Evolutionary conservation across 1,140 invertebrate species (phyloP), one percentile per base, ranked within the genome.

Genomic region (Drosophila biarmipes): DNA sequence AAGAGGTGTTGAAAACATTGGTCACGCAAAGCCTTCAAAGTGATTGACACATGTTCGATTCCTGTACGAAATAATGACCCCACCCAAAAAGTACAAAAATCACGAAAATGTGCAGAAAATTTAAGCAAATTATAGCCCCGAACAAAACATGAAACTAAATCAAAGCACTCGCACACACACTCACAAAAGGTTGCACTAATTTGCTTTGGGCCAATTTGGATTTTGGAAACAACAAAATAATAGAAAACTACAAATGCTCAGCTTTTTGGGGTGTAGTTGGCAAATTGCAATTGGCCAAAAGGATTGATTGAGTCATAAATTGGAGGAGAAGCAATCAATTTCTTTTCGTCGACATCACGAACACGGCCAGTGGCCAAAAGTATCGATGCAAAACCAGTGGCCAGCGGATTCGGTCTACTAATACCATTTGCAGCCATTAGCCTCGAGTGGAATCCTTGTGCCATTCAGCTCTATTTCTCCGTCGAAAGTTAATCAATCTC

Each of bases 301-400:
- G 62, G 67, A 77, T 57, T 57, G 80, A 82, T 82, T 82, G 79
- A 86, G 82, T 82, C 84, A 86, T 86, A 85, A 85, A 87, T 59
- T 81, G 72, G 62, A 55, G 73, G 45, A 66, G 57, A 56, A 69
- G 74, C 79, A 82, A 81, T 85, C 78, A 73, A 69, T 66, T 55
- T 64, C 48, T 59, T 56, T 73, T 68, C 48, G 57, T 61, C 57
- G 61, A 43, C 61, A 82, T 86, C 84, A 87, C 82, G 84, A 86
- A 55, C 48, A 54, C 42, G 53, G 67, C 67, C 67, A 40, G n/a
- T 48, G 64, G 67, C 42, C 64, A 56, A 72, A 80, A 51, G 37
- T 34, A 73, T 46, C 15, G 43, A 71, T 62, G 31, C 27, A 86
- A 86, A 75, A 68, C 69, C 82, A 86, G 81, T 87, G 78, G 80